Conservation (phyloP, 2,113 vertebrate species). For the Galemys pyrenaicus region DNA sequence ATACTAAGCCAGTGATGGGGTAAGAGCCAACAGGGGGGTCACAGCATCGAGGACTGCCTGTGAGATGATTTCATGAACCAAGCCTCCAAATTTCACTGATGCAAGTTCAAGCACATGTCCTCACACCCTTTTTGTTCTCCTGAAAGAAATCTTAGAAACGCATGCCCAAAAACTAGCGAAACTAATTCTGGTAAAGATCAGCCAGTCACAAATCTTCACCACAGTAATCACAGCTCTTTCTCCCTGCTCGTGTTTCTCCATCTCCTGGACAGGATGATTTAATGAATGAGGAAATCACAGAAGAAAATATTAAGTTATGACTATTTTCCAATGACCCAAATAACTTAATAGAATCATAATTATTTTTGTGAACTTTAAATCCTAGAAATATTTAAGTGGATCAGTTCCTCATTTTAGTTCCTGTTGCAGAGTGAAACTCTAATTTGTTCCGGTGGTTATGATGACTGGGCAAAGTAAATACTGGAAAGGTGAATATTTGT, state of each 20-base stretch:
- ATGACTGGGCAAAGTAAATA: background rate
- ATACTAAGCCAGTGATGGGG: background rate
- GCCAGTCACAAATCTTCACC: background rate
- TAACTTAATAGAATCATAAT: background rate
- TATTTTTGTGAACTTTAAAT: slow-evolving; percentile 9
- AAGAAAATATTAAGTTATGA: background rate
- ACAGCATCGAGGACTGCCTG: background rate
- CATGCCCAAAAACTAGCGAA: background rate
- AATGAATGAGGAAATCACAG: background rate
- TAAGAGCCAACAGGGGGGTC: accelerated
- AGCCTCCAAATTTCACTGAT: background rate
- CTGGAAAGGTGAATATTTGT: background rate
- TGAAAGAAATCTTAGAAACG: slow-evolving; percentile 1
- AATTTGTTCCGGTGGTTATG: background rate
- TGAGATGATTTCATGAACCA: background rate
- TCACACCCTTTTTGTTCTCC: background rate
- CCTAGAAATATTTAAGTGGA: background rate
- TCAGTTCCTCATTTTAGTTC: background rate
- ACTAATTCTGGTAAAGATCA: background rate
- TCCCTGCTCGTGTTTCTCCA: background rate
- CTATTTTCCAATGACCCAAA: background rate
- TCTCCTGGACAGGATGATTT: background rate
- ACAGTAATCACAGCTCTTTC: background rate
- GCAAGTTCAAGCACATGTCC: background rate
- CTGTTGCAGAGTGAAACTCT: background rate